Evolutionary conservation across 2,888 invertebrate species (phyloP), one percentile per base, ranked within the genome.

Genomic region (Crematogaster levior): DNA sequence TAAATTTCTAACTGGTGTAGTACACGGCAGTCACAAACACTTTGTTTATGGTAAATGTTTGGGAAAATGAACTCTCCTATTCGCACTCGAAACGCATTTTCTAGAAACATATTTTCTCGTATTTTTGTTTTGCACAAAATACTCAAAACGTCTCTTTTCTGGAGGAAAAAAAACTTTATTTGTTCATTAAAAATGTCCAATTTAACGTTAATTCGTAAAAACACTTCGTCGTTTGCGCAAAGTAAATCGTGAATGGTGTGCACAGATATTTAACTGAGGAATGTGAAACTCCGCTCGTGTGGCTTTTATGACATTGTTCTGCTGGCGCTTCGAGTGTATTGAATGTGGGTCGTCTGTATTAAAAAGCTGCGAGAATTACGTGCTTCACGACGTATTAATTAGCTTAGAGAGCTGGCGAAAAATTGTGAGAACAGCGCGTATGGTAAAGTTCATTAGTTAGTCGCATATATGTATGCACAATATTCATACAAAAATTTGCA

Each of bases 261-360:
- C 34, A 24, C 12, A 68, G 77, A 68, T 68, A 77, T 77, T 68
- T 46, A 68, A 40, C 34, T 56, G 68, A 77, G 43, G 77, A 68
- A 77, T 68, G 68, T 27, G 77, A 56, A 77, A 66, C 21, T 66
- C 30, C 12, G 18, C 7, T 56, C 51, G 21, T 68, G 77, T 15
- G 68, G 70, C n/a, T 68, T 79, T 77, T 68, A 79, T 68, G 77
- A 79, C 77, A 79, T 79, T 79, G 77, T 79, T 56, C 68, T 21
- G 56, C 53, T 18, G 30, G 51, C 24, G 30, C 30, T 34, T 68
- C 30, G 68, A 56, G 30, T 77, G 68, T 34, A 79, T 79, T 58
- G 77, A 79, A 79, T 56, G 43, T 79, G 56, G 68, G 43, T 68
- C 77, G 68, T 18, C 68, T 79, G n/a, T n/a, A 68, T 79, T 68